Evolutionary conservation across 2,888 invertebrate genomes (phyloP).

Genomic region (Cantharis rufa): DNA sequence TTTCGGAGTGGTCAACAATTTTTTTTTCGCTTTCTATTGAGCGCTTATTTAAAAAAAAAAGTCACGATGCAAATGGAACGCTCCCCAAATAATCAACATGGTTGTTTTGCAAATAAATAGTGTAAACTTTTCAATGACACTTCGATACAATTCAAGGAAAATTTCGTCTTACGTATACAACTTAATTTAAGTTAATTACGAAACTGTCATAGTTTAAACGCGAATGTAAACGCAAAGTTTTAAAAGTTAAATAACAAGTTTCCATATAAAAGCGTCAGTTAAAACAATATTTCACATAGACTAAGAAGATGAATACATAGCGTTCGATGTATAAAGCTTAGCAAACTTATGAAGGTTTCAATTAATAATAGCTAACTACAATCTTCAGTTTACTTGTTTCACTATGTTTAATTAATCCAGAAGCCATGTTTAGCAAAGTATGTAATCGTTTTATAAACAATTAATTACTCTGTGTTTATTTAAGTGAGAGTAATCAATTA

Average conservation of each 20-base stretch:
- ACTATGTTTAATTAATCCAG: background rate
- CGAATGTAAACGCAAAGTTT: constrained; percentile 16
- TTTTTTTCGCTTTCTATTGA: too few species aligned
- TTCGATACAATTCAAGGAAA: background rate
- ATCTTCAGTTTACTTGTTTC: background rate
- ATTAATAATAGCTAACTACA: constrained; percentile 31
- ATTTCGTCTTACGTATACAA: background rate
- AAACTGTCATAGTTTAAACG: background rate
- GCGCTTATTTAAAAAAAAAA: too few species aligned
- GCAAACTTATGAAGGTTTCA: constrained; percentile 31
- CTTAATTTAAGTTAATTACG: background rate
- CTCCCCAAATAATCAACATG: too few species aligned
- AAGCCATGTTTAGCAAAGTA: background rate
- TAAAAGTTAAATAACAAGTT: constrained; percentile 18
- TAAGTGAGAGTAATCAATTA: background rate
- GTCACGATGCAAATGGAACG: background rate
- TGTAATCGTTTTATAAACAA: background rate
- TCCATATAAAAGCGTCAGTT: constrained; percentile 19
- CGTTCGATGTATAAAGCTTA: constrained; percentile 23
- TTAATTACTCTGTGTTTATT: background rate
- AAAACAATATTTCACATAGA: constrained; percentile 35
- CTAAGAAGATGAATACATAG: constrained; percentile 37
- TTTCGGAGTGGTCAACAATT: too few species aligned
- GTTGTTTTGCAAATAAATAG: background rate
- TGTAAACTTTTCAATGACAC: background rate